Conservation (phyloP, 2,113 vertebrate genomes). For the Oceanodroma tethys region DNA sequence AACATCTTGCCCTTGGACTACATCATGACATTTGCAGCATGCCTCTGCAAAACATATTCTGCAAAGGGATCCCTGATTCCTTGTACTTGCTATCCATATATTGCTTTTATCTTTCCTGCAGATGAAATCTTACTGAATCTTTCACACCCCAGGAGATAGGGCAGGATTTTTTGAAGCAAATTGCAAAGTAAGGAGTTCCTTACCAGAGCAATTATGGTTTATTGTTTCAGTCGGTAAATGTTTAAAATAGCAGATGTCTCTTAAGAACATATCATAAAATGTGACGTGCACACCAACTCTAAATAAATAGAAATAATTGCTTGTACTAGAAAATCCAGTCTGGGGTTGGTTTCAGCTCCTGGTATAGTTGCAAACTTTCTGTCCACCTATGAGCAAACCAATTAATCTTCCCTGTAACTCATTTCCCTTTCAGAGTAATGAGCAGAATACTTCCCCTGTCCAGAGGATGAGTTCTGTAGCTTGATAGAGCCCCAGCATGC, state of each 20-base stretch:
- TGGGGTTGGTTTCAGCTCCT: neutral
- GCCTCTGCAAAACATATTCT: neutral
- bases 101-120: neutral
- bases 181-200: neutral
- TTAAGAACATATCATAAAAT: neutral
- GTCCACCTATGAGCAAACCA: neutral
- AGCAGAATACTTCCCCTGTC: neutral
- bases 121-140: neutral
- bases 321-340: neutral
- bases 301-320: constrained; percentile 34
- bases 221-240: constrained; percentile 14
- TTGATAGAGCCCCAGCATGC: neutral
- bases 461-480: neutral
- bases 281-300: neutral
- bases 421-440: neutral
- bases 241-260: neutral
- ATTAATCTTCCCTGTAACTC: neutral
- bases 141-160: neutral
- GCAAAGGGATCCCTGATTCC: neutral
- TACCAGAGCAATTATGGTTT: constrained; percentile 5
- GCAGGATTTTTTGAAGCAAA: neutral
- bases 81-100: neutral
- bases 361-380: neutral
- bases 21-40: neutral
- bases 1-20: neutral